These are phyloP conservation scores for Botia kubotai DNA, from an alignment of 2,797 vertebrate genomes.

Conservation along the genomic window DNA sequence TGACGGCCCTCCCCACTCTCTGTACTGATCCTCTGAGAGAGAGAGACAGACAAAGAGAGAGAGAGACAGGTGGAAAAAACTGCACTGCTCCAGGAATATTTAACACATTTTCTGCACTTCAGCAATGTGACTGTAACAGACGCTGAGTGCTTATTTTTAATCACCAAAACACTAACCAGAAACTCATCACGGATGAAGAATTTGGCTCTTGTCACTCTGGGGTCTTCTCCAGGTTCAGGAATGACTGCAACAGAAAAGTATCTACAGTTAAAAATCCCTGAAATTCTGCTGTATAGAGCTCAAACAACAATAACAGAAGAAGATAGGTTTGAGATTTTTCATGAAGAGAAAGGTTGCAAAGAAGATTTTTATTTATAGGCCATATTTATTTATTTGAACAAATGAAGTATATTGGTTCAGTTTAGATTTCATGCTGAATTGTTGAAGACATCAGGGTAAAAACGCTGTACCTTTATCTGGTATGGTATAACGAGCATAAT, in stretches of 20 bases:
- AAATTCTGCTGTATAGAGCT: too few species aligned
- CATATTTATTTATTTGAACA: background rate
- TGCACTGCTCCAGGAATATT: too few species aligned
- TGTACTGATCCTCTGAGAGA: conserved; percentile 92
- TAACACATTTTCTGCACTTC: too few species aligned
- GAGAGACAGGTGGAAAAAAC: too few species aligned
- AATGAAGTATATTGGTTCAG: background rate
- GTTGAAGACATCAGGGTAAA: too few species aligned
- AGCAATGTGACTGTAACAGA: background rate
- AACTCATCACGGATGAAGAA: conserved; percentile 99
- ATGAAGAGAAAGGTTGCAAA: too few species aligned
- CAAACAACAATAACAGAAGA: too few species aligned
- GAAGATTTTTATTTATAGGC: too few species aligned
- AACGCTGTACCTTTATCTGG: conserved; percentile 89
- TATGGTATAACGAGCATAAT: conserved; percentile 95
- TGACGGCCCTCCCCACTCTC: conserved; percentile 94
- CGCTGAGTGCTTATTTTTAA: background rate
- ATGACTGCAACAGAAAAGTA: conserved; percentile 78
- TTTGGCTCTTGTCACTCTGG: conserved; percentile 97
- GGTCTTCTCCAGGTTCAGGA: conserved; percentile 96
- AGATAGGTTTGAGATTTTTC: too few species aligned
- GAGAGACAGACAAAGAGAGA: background rate
- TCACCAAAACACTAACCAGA: conserved; percentile 79
- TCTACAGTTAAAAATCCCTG: too few species aligned
- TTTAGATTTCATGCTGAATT: too few species aligned